phyloP scores from a whole-genome alignment of 1,140 invertebrate species.

The Apolygus lucorum region DNA sequence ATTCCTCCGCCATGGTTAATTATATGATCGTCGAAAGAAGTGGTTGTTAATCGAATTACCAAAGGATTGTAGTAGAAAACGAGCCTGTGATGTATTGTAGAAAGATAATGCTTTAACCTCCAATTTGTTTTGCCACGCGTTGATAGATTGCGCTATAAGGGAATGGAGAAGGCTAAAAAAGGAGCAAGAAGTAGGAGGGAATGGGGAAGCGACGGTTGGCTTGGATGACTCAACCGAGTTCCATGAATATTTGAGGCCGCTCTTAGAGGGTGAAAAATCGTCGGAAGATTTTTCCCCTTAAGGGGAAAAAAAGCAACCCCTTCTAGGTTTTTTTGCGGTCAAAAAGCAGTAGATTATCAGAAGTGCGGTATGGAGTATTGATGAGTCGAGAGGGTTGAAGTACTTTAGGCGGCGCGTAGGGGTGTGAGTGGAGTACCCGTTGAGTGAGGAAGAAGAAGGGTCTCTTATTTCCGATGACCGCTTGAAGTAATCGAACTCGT shows the following conservation, averaged over 20 bases:
- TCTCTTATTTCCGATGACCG: neutral
- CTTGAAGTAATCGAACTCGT: neutral
- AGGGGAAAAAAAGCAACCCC: no score
- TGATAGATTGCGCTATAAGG: no score
- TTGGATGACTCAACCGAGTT: neutral
- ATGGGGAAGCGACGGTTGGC: neutral
- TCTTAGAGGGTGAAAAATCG: neutral
- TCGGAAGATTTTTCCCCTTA: neutral
- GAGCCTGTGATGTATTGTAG: no score
- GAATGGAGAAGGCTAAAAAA: no score
- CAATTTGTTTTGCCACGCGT: no score
- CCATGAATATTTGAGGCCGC: neutral
- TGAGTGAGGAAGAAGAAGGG: neutral
- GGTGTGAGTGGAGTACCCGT: neutral
- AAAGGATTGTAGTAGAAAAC: no score
- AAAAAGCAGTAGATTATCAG: neutral
- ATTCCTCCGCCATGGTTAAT: no score
- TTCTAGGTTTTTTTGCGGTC: neutral
- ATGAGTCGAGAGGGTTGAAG: neutral
- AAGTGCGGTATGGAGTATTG: neutral
- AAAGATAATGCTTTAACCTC: no score
- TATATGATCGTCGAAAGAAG: no score
- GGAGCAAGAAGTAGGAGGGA: no score
- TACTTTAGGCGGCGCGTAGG: neutral
- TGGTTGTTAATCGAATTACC: no score